Percentiles rank a stretch among this genome's conserved stretches.
Conservation (phyloP, 2,113 vertebrate species). For the Grammomys dolichurus region DNA sequence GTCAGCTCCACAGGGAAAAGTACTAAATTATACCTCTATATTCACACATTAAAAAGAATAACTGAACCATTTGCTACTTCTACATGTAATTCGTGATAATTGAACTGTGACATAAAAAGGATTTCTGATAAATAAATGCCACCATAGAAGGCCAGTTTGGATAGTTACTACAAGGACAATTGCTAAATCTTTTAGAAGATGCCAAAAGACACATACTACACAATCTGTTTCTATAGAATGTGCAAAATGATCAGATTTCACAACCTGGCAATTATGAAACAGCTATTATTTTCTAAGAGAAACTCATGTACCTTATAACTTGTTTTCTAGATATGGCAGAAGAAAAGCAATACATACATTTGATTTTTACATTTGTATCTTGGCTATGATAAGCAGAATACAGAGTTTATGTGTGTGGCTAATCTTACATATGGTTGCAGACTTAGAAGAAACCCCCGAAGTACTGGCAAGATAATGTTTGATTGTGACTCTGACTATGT, state of each 20-base stretch:
- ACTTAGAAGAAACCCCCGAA: neutral
- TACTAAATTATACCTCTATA: neutral
- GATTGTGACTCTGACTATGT: neutral
- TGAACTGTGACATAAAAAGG: neutral
- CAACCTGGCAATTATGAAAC: neutral
- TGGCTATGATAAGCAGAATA: neutral
- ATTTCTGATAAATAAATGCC: constrained; percentile 16
- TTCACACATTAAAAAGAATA: neutral
- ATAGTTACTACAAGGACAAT: neutral
- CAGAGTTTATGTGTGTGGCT: neutral
- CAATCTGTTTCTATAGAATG: neutral
- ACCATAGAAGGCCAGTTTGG: neutral
- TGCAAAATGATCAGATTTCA: neutral
- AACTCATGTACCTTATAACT: accelerated
- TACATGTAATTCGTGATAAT: neutral
- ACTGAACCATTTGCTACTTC: neutral
- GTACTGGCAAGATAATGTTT: neutral
- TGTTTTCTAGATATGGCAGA: neutral
- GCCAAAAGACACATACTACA: neutral
- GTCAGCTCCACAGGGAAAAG: neutral
- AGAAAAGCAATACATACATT: neutral
- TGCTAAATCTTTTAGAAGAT: constrained; percentile 39
- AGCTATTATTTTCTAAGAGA: neutral
- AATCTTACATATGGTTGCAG: neutral
- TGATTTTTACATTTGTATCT: neutral